These are phyloP conservation scores for Pampusana beccarii DNA, from an alignment of 2,113 vertebrate species.

Conservation along the genomic window DNA sequence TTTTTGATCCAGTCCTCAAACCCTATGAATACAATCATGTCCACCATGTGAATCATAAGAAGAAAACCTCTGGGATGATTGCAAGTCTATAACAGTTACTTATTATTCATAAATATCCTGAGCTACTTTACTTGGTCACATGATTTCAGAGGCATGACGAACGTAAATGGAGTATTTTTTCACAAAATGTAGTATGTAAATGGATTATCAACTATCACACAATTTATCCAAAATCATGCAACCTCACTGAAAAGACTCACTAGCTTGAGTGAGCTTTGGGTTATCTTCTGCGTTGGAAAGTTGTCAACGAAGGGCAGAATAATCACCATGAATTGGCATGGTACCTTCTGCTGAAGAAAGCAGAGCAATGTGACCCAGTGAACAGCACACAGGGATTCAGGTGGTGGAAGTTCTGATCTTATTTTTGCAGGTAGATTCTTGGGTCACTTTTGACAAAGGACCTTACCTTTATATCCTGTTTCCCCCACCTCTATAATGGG, in stretches of 20 bases:
- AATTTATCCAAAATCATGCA: not conserved
- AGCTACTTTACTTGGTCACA: not conserved
- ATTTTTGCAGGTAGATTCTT: not conserved
- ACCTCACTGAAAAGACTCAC: not conserved
- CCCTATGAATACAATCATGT: not conserved
- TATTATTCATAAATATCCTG: not conserved
- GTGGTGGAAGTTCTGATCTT: not conserved
- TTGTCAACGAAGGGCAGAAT: not conserved
- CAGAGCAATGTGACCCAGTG: not conserved
- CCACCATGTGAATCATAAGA: not conserved
- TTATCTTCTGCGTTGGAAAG: not conserved
- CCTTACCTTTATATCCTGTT: not conserved
- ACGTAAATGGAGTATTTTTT: not conserved
- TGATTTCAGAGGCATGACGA: not conserved
- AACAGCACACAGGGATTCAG: not conserved
- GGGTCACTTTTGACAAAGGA: not conserved
- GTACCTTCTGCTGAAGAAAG: not conserved
- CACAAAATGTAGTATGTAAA: not conserved
- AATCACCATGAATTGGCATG: not conserved
- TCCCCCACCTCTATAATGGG: not conserved
- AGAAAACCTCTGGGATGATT: not conserved
- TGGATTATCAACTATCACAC: not conserved
- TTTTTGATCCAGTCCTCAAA: not conserved
- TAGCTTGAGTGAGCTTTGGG: not conserved
- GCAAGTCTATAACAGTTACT: not conserved